Evolutionary conservation across 2,888 invertebrate genomes (phyloP).

Genomic region (Heliconius charithonia): DNA sequence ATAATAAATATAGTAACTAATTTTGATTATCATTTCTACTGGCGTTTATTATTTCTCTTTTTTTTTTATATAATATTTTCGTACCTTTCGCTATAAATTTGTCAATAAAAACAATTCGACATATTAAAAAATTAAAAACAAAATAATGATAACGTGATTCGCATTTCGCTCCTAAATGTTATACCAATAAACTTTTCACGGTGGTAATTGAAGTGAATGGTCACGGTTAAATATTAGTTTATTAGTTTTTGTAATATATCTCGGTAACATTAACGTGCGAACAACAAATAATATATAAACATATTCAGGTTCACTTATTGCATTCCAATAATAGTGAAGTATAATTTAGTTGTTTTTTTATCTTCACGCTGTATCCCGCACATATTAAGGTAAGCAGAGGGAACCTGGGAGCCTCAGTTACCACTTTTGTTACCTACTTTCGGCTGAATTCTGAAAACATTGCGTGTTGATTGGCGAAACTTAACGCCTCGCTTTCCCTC

Average conservation of each 20-base stretch:
- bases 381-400: no score
- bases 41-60: no score
- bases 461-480: no score
- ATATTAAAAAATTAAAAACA: not conserved
- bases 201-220: slow-evolving; percentile 49
- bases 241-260: slow-evolving; percentile 6
- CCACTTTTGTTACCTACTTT: no score
- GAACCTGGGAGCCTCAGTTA: no score
- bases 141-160: not conserved
- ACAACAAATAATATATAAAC: not conserved
- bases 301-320: not conserved
- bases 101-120: not conserved
- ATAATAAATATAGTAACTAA: no score
- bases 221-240: slow-evolving; percentile 60
- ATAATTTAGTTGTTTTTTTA: not conserved
- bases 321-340: not conserved
- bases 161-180: not conserved
- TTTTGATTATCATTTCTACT: no score
- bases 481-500: no score
- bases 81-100: no score
- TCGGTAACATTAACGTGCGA: not conserved
- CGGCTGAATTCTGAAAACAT: no score
- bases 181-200: slow-evolving; percentile 8
- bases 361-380: no score
- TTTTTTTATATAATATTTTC: no score